A percentile compares a stretch with the other conserved stretches of the same genome.
Conservation (phyloP, 2,888 invertebrate genomes). For the Trissoscelio sp. region DNA sequence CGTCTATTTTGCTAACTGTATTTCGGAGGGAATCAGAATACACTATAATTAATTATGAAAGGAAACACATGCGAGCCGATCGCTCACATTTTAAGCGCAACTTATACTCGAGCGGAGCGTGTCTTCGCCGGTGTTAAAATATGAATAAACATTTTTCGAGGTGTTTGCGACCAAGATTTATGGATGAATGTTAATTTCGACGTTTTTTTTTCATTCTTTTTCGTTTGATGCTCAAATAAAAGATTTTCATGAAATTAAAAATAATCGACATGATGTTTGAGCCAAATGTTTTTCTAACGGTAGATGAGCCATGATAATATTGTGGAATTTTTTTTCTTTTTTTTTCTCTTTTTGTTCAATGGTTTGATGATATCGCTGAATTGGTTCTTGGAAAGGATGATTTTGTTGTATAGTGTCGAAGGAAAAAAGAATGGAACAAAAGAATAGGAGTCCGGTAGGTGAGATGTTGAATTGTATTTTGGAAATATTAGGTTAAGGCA, state of each 20-base stretch:
- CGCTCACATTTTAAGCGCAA: no score
- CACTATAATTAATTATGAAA: no score
- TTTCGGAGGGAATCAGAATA: no score
- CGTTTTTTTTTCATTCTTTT: background rate
- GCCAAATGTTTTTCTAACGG: constrained; percentile 22
- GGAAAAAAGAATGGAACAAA: constrained; percentile 32
- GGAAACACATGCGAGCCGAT: no score
- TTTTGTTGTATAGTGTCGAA: constrained; percentile 6
- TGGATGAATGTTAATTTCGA: constrained; percentile 14
- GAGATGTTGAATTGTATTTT: constrained; percentile 39
- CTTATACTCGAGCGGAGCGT: no score
- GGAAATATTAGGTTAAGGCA: constrained; percentile 48
- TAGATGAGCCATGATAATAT: constrained; percentile 28
- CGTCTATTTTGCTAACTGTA: no score
- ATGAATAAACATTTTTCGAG: constrained; percentile 45
- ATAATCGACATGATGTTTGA: constrained; percentile 3
- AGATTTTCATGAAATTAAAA: constrained; percentile 4
- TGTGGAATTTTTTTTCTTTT: constrained; percentile 44
- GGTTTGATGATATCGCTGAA: constrained; percentile 25
- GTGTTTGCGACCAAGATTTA: constrained; percentile 32
- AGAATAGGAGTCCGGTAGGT: constrained; percentile 29
- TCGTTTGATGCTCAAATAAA: background rate
- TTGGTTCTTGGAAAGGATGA: constrained; percentile 34
- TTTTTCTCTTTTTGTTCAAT: background rate
- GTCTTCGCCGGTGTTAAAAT: constrained; percentile 27